Evolutionary conservation across 1,140 invertebrate genomes (phyloP), one percentile per base, ranked within the genome.

Genomic region (Babylonia areolata): DNA sequence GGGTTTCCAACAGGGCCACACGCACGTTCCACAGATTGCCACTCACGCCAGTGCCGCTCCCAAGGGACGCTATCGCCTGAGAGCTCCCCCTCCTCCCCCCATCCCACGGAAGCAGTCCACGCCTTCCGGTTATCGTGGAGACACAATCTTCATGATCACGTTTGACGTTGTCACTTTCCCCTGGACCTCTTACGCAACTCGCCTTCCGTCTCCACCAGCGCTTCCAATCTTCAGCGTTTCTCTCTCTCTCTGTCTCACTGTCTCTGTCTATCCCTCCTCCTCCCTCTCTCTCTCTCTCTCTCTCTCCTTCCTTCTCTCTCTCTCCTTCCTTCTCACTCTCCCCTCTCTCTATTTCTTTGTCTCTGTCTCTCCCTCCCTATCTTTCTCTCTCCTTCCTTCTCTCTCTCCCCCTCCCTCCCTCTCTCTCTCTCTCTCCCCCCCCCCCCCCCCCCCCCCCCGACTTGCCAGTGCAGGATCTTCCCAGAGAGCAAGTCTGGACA

Each of bases 1-100:
- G n/a, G n/a, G n/a, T n/a, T n/a, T n/a, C 17, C 58, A 23, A 9
- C 58, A 12, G 58, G 58, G 5, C 23, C 15, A n/a, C 58, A 64
- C 15, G 17, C 5, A 6, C 58, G 58, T 64, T 12, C 20, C 58
- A 64, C 58, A 23, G 15, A 23, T 6, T 5, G 58, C 58, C 58
- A 64, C 58, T 64, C 58, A 64, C 58, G 58, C 58, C 58, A 64
- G 15, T 64, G 58, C 58, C 58, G 20, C 58, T 64, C 58, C 58
- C 58, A 64, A 23, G 58, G 58, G 58, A 23, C 20, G 20, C 58
- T 64, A 64, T n/a, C 28, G 20, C 58, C 58, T 28, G 58, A 64
- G 58, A 64, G 58, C 0, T 23, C 6, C 46, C 46, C 46, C n/a
- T n/a, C n/a, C n/a, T n/a, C n/a, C n/a, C n/a, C n/a, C n/a, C n/a